Conservation (phyloP, 2,888 invertebrate genomes). For the Oscheius sp. region DNA sequence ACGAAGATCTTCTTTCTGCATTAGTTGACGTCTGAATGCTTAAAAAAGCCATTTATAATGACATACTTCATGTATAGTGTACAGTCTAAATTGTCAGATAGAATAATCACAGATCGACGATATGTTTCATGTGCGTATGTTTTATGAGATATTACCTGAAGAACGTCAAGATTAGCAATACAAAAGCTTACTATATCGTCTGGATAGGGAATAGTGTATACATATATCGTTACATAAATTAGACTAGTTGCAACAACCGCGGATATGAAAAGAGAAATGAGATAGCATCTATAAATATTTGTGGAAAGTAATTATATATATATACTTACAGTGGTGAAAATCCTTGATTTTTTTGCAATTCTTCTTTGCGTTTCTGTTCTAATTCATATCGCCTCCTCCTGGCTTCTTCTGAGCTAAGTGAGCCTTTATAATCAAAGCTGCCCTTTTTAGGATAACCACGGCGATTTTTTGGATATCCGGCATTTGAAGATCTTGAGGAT, state of each 20-base stretch:
- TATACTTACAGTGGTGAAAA: neutral
- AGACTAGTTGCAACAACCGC: too few relatives aligned
- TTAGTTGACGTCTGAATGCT: neutral
- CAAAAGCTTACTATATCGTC: too few relatives aligned
- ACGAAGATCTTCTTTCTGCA: neutral
- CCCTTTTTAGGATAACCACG: neutral
- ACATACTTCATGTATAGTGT: conserved; percentile 18
- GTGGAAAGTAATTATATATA: too few relatives aligned
- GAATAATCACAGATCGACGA: neutral
- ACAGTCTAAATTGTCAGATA: conserved; percentile 19
- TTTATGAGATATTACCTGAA: too few relatives aligned
- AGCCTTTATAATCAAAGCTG: neutral
- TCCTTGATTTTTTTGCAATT: neutral
- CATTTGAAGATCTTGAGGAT: too few relatives aligned
- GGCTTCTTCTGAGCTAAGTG: neutral
- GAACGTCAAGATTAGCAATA: too few relatives aligned
- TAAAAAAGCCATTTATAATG: neutral
- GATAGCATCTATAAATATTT: too few relatives aligned
- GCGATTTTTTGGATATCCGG: too few relatives aligned
- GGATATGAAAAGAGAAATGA: too few relatives aligned
- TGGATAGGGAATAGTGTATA: too few relatives aligned
- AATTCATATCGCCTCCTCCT: neutral
- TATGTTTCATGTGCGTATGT: neutral
- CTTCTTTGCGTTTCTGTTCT: neutral
- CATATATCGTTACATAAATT: too few relatives aligned